Conservation (phyloP, 2,888 invertebrate species). For the Oxytorus armatus region DNA sequence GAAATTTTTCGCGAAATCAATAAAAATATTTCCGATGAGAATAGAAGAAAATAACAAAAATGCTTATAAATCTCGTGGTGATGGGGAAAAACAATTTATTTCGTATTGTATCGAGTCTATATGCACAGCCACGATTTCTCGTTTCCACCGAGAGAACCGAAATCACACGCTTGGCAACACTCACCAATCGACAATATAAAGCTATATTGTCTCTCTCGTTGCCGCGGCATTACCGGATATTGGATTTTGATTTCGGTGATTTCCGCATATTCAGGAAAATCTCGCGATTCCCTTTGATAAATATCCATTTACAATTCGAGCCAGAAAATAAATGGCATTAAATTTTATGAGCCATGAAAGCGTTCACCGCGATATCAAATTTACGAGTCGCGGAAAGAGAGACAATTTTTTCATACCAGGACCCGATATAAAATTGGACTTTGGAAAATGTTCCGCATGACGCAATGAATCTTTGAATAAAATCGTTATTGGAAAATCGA, state of each 20-base stretch:
- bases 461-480: too few species aligned
- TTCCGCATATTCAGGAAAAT: slow-evolving; percentile 46
- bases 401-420: background rate
- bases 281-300: slow-evolving; percentile 10
- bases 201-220: slow-evolving; percentile 14
- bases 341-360: background rate
- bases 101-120: slow-evolving; percentile 4
- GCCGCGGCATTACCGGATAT: slow-evolving; percentile 49
- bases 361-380: background rate
- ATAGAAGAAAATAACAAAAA: too few species aligned
- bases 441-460: too few species aligned
- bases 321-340: background rate
- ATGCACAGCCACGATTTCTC: slow-evolving; percentile 18
- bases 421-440: too few species aligned
- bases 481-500: too few species aligned
- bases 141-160: slow-evolving; percentile 21
- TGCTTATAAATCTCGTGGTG: background rate
- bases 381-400: background rate
- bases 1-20: too few species aligned
- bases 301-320: slow-evolving; percentile 37
- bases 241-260: slow-evolving; percentile 52
- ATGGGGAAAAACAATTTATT: background rate
- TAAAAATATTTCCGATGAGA: too few species aligned
- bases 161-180: slow-evolving; percentile 52
- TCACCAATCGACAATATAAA: slow-evolving; percentile 45